Base-by-base conservation (phyloP, 2,113 vertebrate species). In the Epinephelus cyanopodus region DNA sequence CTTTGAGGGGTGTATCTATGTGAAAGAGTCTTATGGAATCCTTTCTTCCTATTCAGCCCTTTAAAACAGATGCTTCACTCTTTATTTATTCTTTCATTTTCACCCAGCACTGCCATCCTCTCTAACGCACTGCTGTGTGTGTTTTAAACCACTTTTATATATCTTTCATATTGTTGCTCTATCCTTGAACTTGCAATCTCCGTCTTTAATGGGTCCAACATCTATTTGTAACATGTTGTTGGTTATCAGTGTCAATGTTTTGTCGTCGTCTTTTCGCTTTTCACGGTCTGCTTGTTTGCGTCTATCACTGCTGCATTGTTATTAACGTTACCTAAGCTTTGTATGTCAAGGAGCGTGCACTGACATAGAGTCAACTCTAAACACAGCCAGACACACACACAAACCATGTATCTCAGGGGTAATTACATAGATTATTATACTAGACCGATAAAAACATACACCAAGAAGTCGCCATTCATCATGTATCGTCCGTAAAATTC, bases 181-280 rank as follows among this genome's bases (percentile, higher is more conserved):
- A 61, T 87, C 87, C 90, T 87, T 90, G 85, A 92, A 85, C 83
- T 71, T 21, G 5, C 3, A 21, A 33, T 18, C 50, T 75, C 18
- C 9, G 2, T 9, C 12, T 37, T 75, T 45, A 83, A 29, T 70
- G 23, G 23, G 21, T 50, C 23, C 88, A 74, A 77, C 11, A 81
- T 77, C 42, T 23, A 60, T 83, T 81, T 71, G 27, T 62, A 42
- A 42, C 53, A 79, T 42, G 77, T 66, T 71, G 29, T 62, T 53
- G 29, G 17, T 64, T 77, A 39, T 82, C 62, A 61, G 3, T 57
- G 42, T 72, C 72, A 29, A 9, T 66, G 17, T 66, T 69, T 58
- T 81, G 37, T 56, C 75, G n/a, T 1, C 1, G 3, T 29, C 23
- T 70, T 73, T 79, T 52, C 3, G 9, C 74, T 82, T 84, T 79